Conservation (phyloP, 2,888 invertebrate genomes). For the Maniola hyperantus region DNA sequence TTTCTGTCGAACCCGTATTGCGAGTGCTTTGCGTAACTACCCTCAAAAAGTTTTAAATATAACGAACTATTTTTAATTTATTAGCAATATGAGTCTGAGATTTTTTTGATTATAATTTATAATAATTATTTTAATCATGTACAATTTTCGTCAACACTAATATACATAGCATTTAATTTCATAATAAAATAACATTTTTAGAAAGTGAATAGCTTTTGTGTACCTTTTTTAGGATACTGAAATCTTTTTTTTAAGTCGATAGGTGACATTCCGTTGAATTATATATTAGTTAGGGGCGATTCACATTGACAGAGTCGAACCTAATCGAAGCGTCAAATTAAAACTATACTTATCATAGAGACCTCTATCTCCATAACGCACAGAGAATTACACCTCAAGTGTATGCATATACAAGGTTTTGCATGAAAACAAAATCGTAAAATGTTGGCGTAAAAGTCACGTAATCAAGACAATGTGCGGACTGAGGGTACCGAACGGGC, state of each 20-base stretch:
- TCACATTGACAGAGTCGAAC: no score
- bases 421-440: no score
- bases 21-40: not conserved
- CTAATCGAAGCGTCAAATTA: no score
- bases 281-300: not conserved
- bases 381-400: no score
- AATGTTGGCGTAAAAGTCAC: no score
- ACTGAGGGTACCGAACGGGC: no score
- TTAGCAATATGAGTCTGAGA: not conserved
- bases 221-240: not conserved
- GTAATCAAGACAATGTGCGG: no score
- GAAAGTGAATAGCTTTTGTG: not conserved
- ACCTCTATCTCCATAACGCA: no score
- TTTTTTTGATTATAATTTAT: no score
- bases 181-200: not conserved
- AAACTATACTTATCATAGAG: no score
- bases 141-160: not conserved
- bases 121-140: not conserved
- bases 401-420: no score
- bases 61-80: not conserved
- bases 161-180: not conserved
- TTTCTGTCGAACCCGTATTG: no score
- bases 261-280: conserved; percentile 4
- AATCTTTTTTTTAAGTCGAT: not conserved
- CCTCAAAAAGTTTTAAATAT: not conserved